Conservation (phyloP, 2,113 vertebrate genomes). For the Dipodomys merriami region DNA sequence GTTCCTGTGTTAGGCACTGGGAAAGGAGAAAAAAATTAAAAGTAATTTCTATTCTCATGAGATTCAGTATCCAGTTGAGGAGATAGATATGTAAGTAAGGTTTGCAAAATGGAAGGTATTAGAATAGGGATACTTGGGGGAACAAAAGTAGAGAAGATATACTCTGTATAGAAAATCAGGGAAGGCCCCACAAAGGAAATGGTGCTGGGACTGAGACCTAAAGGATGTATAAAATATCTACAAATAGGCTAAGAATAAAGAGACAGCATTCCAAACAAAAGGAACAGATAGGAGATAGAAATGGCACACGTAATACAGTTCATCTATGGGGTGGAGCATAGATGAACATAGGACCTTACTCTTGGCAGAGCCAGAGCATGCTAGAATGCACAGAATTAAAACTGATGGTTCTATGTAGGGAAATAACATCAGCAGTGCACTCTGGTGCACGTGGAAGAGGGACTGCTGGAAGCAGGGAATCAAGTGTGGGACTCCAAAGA, state of each 20-base stretch:
- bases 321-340: background rate
- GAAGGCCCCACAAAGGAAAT: background rate
- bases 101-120: background rate
- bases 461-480: background rate
- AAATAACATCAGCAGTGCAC: constrained; percentile 36
- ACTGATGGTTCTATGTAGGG: background rate
- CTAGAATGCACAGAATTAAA: constrained; percentile 26
- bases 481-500: background rate
- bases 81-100: background rate
- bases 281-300: constrained; percentile 3
- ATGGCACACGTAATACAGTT: background rate
- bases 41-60: background rate
- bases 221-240: background rate
- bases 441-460: background rate
- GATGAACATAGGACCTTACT: background rate
- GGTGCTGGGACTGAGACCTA: background rate
- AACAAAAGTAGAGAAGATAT: background rate
- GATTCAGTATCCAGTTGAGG: constrained; percentile 3
- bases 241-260: background rate
- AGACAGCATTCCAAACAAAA: constrained; percentile 11
- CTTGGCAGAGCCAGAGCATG: background rate
- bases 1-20: background rate
- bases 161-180: background rate
- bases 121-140: background rate
- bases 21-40: background rate